These are phyloP conservation scores for Vidua macroura DNA, from an alignment of 2,113 vertebrate genomes.

Conservation along the genomic window DNA sequence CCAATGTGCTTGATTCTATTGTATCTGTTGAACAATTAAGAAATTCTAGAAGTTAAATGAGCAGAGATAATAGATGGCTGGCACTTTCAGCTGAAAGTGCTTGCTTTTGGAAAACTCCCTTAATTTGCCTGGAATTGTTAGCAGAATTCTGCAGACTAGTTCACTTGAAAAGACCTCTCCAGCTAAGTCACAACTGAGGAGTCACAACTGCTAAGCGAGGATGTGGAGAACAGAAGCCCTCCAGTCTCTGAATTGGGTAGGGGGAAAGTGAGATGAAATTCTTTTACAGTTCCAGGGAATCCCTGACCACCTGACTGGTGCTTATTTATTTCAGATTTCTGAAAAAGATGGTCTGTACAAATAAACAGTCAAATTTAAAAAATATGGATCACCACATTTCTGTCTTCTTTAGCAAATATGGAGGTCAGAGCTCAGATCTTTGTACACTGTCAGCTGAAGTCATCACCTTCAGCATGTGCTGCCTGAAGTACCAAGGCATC, in stretches of 20 bases:
- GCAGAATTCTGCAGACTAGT: background rate
- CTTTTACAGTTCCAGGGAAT: background rate
- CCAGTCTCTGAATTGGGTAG: background rate
- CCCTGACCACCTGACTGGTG: background rate
- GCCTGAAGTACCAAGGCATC: background rate
- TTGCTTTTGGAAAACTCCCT: background rate
- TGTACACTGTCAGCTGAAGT: background rate
- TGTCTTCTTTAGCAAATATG: background rate
- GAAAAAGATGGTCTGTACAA: background rate
- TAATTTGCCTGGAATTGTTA: background rate
- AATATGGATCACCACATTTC: too few species aligned
- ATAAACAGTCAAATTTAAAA: background rate
- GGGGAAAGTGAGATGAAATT: background rate
- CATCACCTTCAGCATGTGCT: background rate
- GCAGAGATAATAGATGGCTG: background rate
- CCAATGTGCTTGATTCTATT: background rate
- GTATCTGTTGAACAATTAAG: background rate
- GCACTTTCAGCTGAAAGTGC: background rate
- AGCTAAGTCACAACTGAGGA: background rate
- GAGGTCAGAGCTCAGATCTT: background rate
- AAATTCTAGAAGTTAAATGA: background rate
- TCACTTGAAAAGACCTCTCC: background rate
- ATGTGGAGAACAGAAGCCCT: background rate
- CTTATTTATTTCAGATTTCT: background rate
- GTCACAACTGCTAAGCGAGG: fast-evolving